Conservation (phyloP, 2,797 vertebrate species). For the Chelon auratus region DNA sequence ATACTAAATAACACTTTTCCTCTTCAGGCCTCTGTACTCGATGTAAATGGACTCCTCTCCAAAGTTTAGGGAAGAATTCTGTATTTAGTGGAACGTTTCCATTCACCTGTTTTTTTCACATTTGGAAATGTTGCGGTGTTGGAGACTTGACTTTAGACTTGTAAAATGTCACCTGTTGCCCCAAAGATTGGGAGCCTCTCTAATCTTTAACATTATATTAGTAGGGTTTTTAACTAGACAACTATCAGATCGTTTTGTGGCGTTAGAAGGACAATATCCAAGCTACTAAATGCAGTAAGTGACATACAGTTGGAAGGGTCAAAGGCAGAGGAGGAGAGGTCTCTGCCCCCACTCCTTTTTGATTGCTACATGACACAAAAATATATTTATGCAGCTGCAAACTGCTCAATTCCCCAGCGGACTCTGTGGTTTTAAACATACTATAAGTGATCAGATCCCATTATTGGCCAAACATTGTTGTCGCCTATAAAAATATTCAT, state of each 20-base stretch:
- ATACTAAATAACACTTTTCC: background rate
- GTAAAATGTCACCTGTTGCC: background rate
- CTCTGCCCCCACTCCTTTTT: background rate
- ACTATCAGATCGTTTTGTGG: background rate
- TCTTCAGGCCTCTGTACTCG: background rate
- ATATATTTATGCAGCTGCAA: conserved; percentile 62
- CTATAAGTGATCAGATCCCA: conserved; percentile 57
- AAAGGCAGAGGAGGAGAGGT: conserved; percentile 4
- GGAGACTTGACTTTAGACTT: background rate
- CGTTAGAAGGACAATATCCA: background rate
- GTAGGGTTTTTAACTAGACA: background rate
- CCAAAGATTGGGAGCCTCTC: background rate
- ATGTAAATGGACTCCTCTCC: background rate
- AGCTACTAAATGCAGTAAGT: no score
- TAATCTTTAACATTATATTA: background rate
- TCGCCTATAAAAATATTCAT: conserved; percentile 61
- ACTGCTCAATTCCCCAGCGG: conserved; percentile 45
- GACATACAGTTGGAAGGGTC: no score
- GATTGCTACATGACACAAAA: conserved; percentile 31
- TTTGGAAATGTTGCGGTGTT: background rate
- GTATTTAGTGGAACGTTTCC: background rate
- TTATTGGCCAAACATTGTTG: conserved; percentile 60
- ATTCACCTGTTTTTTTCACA: background rate
- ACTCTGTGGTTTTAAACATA: conserved; percentile 57
- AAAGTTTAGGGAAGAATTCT: background rate